Percentiles rank a stretch among this genome's conserved stretches.
These are phyloP conservation scores for Limonius californicus DNA, from an alignment of 1,140 invertebrate genomes.

Conservation along the genomic window DNA sequence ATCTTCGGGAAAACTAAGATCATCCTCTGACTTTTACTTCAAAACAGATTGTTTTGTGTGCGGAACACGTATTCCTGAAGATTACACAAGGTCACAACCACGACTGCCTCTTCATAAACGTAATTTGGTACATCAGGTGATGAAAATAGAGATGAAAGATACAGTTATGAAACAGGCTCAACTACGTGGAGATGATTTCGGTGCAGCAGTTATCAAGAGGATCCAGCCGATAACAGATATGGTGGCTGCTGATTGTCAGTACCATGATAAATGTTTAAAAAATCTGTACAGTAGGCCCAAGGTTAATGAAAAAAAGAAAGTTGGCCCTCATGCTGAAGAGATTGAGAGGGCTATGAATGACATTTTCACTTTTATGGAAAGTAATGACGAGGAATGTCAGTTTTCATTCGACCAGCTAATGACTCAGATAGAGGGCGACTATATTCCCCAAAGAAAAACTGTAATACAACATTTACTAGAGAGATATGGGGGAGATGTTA, in stretches of 20 bases:
- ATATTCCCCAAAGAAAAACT: neutral
- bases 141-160: neutral
- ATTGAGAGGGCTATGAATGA: neutral
- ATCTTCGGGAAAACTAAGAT: no score
- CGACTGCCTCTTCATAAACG: neutral
- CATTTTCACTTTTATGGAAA: neutral
- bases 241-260: neutral
- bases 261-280: neutral
- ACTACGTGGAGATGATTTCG: neutral
- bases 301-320: neutral
- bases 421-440: neutral
- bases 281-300: neutral
- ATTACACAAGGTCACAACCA: neutral
- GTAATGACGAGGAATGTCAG: conserved; percentile 5
- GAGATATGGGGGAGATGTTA: neutral
- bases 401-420: neutral
- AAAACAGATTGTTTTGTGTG: neutral
- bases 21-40: no score
- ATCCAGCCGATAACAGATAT: neutral
- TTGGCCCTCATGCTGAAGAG: neutral
- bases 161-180: neutral
- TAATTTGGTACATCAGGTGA: neutral
- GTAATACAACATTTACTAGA: neutral
- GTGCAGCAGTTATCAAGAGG: neutral
- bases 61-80: neutral